Percentiles rank a stretch among this genome's conserved stretches.
These are phyloP conservation scores for Drosophila parabipectinata DNA, from an alignment of 1,140 invertebrate genomes.

Conservation along the genomic window DNA sequence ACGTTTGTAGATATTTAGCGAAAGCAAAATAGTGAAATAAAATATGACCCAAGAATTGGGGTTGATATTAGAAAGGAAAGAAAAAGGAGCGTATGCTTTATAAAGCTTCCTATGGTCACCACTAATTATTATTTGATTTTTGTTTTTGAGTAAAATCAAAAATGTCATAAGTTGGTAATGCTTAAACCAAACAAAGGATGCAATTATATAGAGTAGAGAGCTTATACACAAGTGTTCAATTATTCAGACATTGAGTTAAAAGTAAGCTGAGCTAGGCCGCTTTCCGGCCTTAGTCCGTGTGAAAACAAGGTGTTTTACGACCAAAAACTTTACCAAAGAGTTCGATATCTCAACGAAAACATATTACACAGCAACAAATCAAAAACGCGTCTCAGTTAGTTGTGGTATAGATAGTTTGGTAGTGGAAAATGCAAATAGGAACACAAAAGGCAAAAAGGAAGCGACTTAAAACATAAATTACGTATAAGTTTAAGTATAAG, in stretches of 20 bases:
- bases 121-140: constrained; percentile 20
- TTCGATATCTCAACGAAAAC: constrained; percentile 36
- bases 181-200: constrained; percentile 49
- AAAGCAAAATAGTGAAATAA: constrained; percentile 44
- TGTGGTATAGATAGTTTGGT: constrained; percentile 11
- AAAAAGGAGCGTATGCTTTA: constrained; percentile 25
- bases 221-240: constrained; percentile 50
- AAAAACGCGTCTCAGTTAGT: constrained; percentile 39
- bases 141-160: constrained; percentile 4
- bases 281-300: constrained; percentile 12
- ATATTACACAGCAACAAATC: constrained; percentile 40
- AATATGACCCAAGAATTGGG: constrained; percentile 11
- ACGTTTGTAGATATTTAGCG: constrained; percentile 38
- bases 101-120: constrained; percentile 31
- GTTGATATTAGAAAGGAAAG: constrained; percentile 1
- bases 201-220: constrained; percentile 31
- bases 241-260: constrained; percentile 51
- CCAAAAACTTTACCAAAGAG: constrained; percentile 16
- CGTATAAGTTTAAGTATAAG: constrained; percentile 35
- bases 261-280: constrained; percentile 37
- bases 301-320: constrained; percentile 26
- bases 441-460: constrained; percentile 39
- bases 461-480: constrained; percentile 42
- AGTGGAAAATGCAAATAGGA: constrained; percentile 38
- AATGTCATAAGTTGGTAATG: not conserved